phyloP scores from a whole-genome alignment of 92 coral and sea anemone genomes.

The Pocillopora meandrina region DNA sequence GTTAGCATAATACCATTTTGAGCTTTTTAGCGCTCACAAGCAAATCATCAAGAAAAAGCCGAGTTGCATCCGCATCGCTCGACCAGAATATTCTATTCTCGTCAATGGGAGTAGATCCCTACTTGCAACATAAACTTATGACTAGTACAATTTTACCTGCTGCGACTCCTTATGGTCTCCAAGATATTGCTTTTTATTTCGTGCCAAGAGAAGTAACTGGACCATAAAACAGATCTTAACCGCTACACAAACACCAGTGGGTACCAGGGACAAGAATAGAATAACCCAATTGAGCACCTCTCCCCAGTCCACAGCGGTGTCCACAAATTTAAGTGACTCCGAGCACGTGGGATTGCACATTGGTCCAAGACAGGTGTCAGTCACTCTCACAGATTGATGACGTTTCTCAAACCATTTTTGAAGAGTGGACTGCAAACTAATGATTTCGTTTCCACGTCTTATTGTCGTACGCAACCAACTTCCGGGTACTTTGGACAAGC shows the following conservation, averaged over 20 bases:
- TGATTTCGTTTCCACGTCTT: conserved; percentile 10
- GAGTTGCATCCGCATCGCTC: no score
- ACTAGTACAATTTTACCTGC: conserved; percentile 16
- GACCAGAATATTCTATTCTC: no score
- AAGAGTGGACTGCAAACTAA: conserved; percentile 39
- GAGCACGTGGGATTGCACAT: conserved; percentile 70
- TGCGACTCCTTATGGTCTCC: background rate
- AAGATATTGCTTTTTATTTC: conserved; percentile 17
- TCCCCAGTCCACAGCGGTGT: conserved; percentile 53
- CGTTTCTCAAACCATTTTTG: conserved; percentile 40
- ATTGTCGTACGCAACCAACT: conserved; percentile 42
- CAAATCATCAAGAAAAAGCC: no score
- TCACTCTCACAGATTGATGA: conserved; percentile 38
- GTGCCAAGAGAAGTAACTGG: conserved; percentile 7
- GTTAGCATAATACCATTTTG: no score
- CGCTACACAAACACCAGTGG: conserved; percentile 43
- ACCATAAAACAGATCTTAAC: conserved; percentile 37
- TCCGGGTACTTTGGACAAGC: conserved; percentile 7
- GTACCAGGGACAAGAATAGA: conserved; percentile 33
- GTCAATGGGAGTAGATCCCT: background rate
- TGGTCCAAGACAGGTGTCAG: conserved; percentile 60
- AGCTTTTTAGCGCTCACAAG: no score
- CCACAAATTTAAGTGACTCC: conserved; percentile 49
- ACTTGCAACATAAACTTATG: background rate
- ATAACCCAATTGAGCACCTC: conserved; percentile 17